These are phyloP conservation scores for Neomonachus schauinslandi DNA, from an alignment of 2,113 vertebrate species.

Conservation along the genomic window DNA sequence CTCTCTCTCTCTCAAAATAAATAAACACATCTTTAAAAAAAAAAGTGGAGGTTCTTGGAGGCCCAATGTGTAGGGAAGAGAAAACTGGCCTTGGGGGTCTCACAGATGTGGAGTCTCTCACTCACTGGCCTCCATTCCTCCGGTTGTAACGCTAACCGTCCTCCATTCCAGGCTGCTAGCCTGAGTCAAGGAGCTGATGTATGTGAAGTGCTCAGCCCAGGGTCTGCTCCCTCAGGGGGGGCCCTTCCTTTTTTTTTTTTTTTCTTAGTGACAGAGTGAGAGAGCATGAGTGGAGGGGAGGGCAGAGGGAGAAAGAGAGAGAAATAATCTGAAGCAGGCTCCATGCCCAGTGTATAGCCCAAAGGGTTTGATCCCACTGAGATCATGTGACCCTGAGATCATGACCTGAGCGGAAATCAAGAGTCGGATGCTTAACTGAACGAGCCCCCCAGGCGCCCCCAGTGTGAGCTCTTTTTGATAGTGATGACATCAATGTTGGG, in stretches of 20 bases:
- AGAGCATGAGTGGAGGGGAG: background rate
- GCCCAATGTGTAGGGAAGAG: background rate
- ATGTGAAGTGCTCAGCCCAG: background rate
- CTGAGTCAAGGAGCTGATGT: rapidly evolving
- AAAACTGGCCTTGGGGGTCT: background rate
- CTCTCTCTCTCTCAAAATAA: background rate
- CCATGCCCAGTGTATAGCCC: background rate
- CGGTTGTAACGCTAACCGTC: rapidly evolving
- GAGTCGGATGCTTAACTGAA: background rate
- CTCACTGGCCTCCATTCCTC: background rate
- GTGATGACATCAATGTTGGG: background rate
- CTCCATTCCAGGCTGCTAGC: background rate
- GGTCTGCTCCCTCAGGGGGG: background rate
- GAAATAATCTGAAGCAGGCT: background rate
- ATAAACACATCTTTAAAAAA: background rate
- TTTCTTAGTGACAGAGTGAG: background rate
- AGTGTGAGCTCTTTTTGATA: rapidly evolving
- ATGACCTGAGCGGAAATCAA: background rate
- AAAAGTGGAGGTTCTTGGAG: background rate
- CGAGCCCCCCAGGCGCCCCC: background rate
- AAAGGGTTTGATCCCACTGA: background rate
- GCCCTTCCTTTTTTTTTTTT: background rate
- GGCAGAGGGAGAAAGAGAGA: background rate
- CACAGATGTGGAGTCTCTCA: background rate
- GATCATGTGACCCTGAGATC: background rate